Base-by-base conservation (phyloP, 2,113 vertebrate species). In the Mystacornis crossleyi region DNA sequence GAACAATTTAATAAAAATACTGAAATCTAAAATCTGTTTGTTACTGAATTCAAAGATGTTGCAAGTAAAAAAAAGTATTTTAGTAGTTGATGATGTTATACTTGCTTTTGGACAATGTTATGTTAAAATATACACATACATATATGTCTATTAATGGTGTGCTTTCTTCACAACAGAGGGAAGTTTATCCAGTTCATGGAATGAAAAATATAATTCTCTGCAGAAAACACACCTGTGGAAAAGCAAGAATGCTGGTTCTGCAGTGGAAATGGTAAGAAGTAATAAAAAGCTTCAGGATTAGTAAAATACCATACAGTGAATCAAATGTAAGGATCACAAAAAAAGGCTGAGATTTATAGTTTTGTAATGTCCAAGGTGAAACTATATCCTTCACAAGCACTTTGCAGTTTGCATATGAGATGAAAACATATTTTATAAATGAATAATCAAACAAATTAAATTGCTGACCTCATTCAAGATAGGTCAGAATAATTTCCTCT, bases 111-210 rank as follows among this genome's bases (percentile, higher is more conserved):
- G 14, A 60, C 43, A 54, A 45, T 28, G 65, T 40, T 95, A 67
- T 81, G 21, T 51, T 94, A 74, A 87, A 92, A 64, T 10, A 65
- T 57, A 19, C 10, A 14, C 29, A 13, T n/a, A 26, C 5, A 10
- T 45, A 4, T n/a, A 24, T 23, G 5, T 57, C 6, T 75, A 85
- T 89, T 86, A 94, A 89, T 93, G 7, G 86, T 50, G n/a, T 93
- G 10, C 83, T 93, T 94, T 87, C 34, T 93, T 92, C 96, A 87
- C 87, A 78, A 88, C 97, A 99, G 99, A 99, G 89, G 99, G 99
- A 97, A 99, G 99, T 96, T 98, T 99, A 97, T 99, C 99, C 90
- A 99, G 98, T 97, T 99, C 99, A 17, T 98, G 99, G 98, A 99
- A 99, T 99, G 99, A 99, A 96, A 99, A 99, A 89, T 99, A 99